These are phyloP conservation scores for Stenodema calcarata DNA, from an alignment of 2,888 invertebrate genomes.

Conservation along the genomic window DNA sequence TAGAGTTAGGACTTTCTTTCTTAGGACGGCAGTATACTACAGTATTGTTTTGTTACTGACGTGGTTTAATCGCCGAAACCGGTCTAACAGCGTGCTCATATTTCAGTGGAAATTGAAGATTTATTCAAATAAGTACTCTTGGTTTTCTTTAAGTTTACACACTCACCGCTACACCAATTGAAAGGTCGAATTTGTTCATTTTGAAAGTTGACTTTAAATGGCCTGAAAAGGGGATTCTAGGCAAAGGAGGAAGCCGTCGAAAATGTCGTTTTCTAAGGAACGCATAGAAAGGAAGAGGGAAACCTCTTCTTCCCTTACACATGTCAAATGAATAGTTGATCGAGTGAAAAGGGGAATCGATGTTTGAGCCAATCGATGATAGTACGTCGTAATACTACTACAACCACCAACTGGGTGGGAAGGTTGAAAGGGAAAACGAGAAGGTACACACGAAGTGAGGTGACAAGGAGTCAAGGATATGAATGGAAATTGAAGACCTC, in stretches of 20 bases:
- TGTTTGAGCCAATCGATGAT: neutral
- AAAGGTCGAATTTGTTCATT: no score
- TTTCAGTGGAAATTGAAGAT: no score
- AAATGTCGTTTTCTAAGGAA: constrained; percentile 22
- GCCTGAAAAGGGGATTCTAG: neutral
- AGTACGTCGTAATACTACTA: neutral
- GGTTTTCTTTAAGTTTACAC: no score
- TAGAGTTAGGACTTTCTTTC: no score
- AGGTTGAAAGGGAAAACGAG: neutral
- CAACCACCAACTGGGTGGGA: neutral
- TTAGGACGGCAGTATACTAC: no score
- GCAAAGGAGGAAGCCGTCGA: neutral
- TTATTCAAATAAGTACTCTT: no score
- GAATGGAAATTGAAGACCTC: neutral
- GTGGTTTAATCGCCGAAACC: no score
- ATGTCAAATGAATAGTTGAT: constrained; percentile 15
- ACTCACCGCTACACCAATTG: no score
- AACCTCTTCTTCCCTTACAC: neutral
- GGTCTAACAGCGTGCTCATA: no score
- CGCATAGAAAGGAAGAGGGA: neutral
- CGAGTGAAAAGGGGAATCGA: neutral
- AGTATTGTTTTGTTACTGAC: no score
- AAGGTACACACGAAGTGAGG: neutral
- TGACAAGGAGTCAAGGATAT: no score
- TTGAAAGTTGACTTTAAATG: no score